These are phyloP conservation scores for Poeciliopsis turneri DNA, from an alignment of 2,797 vertebrate species.

Conservation along the genomic window DNA sequence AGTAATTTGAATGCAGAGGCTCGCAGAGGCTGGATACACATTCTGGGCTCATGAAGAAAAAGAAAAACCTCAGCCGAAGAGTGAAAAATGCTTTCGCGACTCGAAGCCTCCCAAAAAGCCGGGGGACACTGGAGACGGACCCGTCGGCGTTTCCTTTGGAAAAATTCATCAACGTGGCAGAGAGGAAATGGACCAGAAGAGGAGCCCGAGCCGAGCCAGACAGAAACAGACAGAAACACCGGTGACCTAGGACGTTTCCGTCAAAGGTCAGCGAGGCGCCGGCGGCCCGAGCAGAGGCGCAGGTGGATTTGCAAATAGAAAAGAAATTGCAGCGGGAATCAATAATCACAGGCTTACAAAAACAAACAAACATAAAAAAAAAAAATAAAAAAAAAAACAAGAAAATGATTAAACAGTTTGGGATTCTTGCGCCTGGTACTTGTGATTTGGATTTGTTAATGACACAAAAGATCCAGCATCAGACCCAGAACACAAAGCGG, in stretches of 20 bases:
- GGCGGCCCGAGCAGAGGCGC: conserved; percentile 56
- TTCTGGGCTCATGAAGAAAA: conserved; percentile 13
- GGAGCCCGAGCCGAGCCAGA: conserved; percentile 4
- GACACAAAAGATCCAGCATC: conserved; percentile 27
- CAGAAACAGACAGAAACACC: conserved; percentile 11
- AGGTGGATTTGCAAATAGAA: conserved; percentile 78
- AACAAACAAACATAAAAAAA: no score
- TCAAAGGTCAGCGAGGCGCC: conserved; percentile 57
- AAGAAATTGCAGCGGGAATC: conserved; percentile 67
- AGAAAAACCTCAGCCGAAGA: conserved; percentile 16
- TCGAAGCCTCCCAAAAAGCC: conserved; percentile 10
- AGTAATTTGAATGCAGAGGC: conserved; percentile 21
- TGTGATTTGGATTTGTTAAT: conserved; percentile 42
- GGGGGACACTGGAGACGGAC: conserved; percentile 9
- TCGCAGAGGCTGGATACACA: conserved; percentile 9
- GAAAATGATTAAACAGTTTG: conserved; percentile 47
- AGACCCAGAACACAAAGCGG: conserved; percentile 24
- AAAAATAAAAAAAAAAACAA: no score
- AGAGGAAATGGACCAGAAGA: conserved; percentile 33
- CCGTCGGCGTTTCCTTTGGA: background rate
- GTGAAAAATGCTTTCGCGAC: conserved; percentile 27
- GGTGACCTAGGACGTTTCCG: conserved; percentile 56
- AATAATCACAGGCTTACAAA: conserved; percentile 54
- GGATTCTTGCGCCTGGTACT: conserved; percentile 11
- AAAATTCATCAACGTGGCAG: conserved; percentile 21